A percentile compares a stretch with the other conserved stretches of the same genome.
phyloP scores from a whole-genome alignment of 2,797 vertebrate species.

The Carapus acus region DNA sequence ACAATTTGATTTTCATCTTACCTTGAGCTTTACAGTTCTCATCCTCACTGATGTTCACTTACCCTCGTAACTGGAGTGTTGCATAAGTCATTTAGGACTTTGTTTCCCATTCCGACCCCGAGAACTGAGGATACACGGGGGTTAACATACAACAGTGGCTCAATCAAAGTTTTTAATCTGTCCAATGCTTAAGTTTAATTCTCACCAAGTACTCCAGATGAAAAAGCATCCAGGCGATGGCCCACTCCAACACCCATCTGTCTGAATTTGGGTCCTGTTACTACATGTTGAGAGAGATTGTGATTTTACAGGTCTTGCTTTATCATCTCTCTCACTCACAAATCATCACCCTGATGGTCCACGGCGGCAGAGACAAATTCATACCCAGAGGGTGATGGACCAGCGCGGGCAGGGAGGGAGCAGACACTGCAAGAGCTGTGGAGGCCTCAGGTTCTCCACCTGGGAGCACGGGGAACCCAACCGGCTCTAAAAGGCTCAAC shows the following conservation, averaged over 20 bases:
- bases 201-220: conserved; percentile 87
- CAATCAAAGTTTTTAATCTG: too few species aligned
- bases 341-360: too few species aligned
- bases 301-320: too few species aligned
- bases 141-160: not conserved
- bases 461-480: conserved; percentile 70
- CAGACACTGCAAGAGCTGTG: conserved; percentile 64
- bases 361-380: conserved; percentile 24
- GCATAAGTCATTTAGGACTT: conserved; percentile 73
- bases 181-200: not conserved
- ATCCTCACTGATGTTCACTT: conserved; percentile 24
- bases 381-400: conserved; percentile 82
- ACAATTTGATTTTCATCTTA: conserved; percentile 4
- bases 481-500: conserved; percentile 43
- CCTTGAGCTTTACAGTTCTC: not conserved
- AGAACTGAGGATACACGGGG: conserved; percentile 72
- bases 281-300: conserved; percentile 53
- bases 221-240: conserved; percentile 78
- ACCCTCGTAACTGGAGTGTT: conserved; percentile 79
- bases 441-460: conserved; percentile 37
- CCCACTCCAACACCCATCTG: conserved; percentile 79
- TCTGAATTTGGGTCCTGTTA: conserved; percentile 78
- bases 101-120: conserved; percentile 76
- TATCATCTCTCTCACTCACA: too few species aligned
- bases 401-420: conserved; percentile 71